phyloP scores from a whole-genome alignment of 2,888 invertebrate species.

The Agrotis ipsilon region DNA sequence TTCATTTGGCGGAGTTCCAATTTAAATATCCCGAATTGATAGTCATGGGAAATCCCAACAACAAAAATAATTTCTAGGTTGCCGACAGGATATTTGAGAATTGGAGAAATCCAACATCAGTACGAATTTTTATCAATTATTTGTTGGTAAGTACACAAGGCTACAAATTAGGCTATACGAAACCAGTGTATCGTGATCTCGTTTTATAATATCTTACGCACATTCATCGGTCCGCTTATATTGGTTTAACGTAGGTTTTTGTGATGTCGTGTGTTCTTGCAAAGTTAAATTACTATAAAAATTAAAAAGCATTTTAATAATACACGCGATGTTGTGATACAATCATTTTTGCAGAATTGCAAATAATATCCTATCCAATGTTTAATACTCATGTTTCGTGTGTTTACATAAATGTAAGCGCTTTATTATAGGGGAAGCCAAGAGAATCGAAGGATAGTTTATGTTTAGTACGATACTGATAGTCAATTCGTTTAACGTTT shows the following conservation, averaged over 20 bases:
- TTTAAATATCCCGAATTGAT: background rate
- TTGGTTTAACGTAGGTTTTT: too few species aligned
- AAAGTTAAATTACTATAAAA: too few species aligned
- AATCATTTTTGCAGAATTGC: background rate
- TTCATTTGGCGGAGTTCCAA: conserved; percentile 17
- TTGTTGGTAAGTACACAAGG: too few species aligned
- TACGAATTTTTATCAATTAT: background rate
- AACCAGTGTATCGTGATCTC: too few species aligned
- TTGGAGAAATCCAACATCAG: background rate
- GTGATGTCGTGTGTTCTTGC: too few species aligned
- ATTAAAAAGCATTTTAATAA: too few species aligned
- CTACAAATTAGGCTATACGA: too few species aligned
- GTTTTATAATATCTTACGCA: too few species aligned
- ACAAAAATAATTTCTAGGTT: background rate
- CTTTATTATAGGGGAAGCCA: background rate
- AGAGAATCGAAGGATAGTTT: background rate
- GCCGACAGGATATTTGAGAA: background rate
- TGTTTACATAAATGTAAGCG: background rate
- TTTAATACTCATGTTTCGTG: background rate
- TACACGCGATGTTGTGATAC: too few species aligned
- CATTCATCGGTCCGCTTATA: too few species aligned
- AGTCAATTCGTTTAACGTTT: too few species aligned
- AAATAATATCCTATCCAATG: background rate
- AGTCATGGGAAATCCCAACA: background rate
- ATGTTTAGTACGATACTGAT: too few species aligned